These are phyloP conservation scores for Epinephelus lanceolatus DNA, from an alignment of 2,113 vertebrate species.

Conservation along the genomic window DNA sequence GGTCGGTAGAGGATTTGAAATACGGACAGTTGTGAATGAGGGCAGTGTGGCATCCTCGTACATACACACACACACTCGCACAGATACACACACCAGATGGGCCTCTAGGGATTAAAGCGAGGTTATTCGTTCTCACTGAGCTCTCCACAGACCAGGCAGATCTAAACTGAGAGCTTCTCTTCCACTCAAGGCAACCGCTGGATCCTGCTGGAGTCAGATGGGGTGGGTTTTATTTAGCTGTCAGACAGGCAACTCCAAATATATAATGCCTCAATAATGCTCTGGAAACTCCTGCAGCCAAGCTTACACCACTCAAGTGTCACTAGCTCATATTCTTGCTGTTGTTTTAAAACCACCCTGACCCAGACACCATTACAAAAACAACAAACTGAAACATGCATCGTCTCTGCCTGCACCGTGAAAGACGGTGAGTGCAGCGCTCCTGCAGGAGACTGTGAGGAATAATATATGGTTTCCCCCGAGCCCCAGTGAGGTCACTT, in stretches of 20 bases:
- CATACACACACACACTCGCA: constrained; percentile 7
- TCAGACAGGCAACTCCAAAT: constrained; percentile 21
- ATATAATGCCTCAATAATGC: constrained; percentile 44
- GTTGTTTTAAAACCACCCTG: constrained; percentile 22
- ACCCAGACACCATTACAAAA: background rate
- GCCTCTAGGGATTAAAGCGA: constrained; percentile 69
- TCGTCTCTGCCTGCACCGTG: background rate
- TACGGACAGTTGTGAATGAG: constrained; percentile 73
- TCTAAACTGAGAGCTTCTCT: constrained; percentile 44
- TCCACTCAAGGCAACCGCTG: constrained; percentile 31
- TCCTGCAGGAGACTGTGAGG: constrained; percentile 28
- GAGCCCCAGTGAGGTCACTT: constrained; percentile 17
- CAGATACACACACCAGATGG: constrained; percentile 71
- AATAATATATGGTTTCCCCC: constrained; percentile 46
- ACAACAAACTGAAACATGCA: background rate
- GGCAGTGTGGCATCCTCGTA: constrained; percentile 65
- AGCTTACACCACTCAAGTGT: constrained; percentile 23
- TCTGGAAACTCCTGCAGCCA: constrained; percentile 27
- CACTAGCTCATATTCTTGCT: constrained; percentile 32
- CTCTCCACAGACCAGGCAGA: constrained; percentile 39
- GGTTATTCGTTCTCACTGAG: constrained; percentile 62
- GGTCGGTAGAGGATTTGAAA: constrained; percentile 67
- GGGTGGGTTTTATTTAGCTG: background rate
- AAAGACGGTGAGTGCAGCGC: constrained; percentile 34
- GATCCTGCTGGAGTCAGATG: constrained; percentile 15